phyloP scores from a whole-genome alignment of 2,888 invertebrate species.

The Cerastis rubricosa region DNA sequence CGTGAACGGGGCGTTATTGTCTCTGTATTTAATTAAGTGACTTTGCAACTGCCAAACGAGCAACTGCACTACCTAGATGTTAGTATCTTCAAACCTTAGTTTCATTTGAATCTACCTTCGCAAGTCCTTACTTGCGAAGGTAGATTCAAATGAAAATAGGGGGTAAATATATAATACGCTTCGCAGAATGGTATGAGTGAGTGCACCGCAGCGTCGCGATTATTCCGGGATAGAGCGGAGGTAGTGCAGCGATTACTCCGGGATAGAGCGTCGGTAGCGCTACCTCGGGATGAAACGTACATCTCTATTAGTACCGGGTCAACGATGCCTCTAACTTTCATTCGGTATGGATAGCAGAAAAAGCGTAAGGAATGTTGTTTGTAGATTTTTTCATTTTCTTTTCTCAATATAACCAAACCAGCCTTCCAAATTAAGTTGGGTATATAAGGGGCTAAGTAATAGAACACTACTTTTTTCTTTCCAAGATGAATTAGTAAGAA shows the following conservation, averaged over 20 bases:
- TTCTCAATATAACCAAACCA: neutral
- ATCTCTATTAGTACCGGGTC: constrained; percentile 56
- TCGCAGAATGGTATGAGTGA: constrained; percentile 19
- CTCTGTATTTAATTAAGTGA: neutral
- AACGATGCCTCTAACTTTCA: constrained; percentile 40
- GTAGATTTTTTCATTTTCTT: neutral
- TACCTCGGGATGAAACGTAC: constrained; percentile 45
- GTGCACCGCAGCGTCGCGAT: constrained; percentile 11
- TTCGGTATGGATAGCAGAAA: constrained; percentile 42
- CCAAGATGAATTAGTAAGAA: too few relatives aligned
- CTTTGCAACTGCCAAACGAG: neutral
- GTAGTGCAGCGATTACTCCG: constrained; percentile 12
- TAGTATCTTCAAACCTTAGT: neutral
- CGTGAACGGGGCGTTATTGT: neutral
- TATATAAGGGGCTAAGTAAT: neutral
- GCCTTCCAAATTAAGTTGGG: neutral
- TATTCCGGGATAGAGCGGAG: constrained; percentile 21
- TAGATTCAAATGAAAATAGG: too few relatives aligned
- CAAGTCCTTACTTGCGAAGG: too few relatives aligned
- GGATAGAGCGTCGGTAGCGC: constrained; percentile 9
- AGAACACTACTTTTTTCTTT: too few relatives aligned
- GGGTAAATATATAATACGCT: constrained; percentile 7
- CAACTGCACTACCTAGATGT: neutral
- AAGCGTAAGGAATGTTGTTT: neutral
- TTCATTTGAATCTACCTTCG: neutral